phyloP scores from a whole-genome alignment of 2,888 invertebrate genomes.

The Lymantria dispar region DNA sequence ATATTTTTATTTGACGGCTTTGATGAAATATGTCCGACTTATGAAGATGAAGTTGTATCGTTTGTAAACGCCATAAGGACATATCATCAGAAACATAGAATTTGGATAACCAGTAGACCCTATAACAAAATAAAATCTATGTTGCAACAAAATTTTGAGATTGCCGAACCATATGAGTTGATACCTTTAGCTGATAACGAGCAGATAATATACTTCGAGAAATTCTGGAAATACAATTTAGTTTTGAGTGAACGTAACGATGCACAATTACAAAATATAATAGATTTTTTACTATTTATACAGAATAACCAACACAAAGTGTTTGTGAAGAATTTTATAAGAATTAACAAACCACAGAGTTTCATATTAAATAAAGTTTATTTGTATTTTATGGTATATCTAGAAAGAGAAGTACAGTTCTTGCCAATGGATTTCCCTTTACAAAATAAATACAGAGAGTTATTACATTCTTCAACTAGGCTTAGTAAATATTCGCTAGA shows the following conservation, averaged over 20 bases:
- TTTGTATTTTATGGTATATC: not conserved
- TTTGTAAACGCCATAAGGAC: not conserved
- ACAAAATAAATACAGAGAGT: not conserved
- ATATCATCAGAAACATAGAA: not conserved
- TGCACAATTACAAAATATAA: not conserved
- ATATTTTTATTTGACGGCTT: constrained; percentile 1
- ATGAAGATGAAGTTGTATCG: not conserved
- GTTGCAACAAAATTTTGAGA: not conserved
- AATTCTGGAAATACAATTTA: not conserved
- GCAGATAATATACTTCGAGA: not conserved
- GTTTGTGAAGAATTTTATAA: not conserved
- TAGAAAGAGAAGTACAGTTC: not conserved
- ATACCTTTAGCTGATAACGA: not conserved
- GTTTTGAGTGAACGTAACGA: not conserved
- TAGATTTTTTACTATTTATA: not conserved
- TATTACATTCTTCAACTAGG: not conserved
- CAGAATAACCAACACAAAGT: not conserved
- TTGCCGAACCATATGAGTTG: not conserved
- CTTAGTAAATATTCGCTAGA: not conserved
- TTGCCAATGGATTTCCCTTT: not conserved
- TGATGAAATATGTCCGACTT: constrained; percentile 1
- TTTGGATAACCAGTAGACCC: constrained; percentile 1
- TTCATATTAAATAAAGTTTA: not conserved
- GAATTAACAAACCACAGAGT: not conserved
- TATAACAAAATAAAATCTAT: not conserved